Base-by-base conservation (phyloP, 2,888 invertebrate species). In the Spisula solida region DNA sequence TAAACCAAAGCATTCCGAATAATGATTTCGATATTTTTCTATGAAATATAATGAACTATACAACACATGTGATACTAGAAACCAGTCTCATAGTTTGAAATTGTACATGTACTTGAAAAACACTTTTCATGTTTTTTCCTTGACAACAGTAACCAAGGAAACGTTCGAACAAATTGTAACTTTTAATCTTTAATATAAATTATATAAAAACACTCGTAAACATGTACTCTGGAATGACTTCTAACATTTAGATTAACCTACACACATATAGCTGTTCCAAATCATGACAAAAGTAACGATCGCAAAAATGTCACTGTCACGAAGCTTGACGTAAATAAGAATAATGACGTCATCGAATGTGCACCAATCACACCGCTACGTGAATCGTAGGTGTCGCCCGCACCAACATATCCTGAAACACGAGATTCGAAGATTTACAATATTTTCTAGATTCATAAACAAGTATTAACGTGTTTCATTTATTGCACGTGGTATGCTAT, bases 401-500 rank as follows among this genome's bases (percentile, higher is more conserved):
- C 78, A n/a, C 84, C 84, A 29, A 48, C 1, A 31, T 41, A 84
- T 29, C 78, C 84, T 84, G 84, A 78, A 84, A 29, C 8, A 41
- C 41, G 8, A 47, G 16, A 70, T 25, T n/a, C 48, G 47, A 60
- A 51, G 51, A 41, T 41, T 8, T 51, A 51, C 51, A 51, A 51
- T 10, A 5, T 51, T 51, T 16, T 16, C 51, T 16, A 51, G 51
- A 51, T 5, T 8, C 6, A 51, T 14, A 51, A 51, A 51, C 51
- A 51, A 51, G 51, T 51, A 51, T 8, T n/a, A 51, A 51, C 51
- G 51, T 51, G 51, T 51, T 51, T 51, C 16, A 51, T 51, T 51
- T 12, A 16, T 51, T 16, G 51, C 12, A 41, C 41, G 51, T 51
- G 51, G 16, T 51, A 16, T 51, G 14, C 12, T 12, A 51, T 51